Conservation (phyloP, 2,113 vertebrate genomes). For the Neoarius graeffei region DNA sequence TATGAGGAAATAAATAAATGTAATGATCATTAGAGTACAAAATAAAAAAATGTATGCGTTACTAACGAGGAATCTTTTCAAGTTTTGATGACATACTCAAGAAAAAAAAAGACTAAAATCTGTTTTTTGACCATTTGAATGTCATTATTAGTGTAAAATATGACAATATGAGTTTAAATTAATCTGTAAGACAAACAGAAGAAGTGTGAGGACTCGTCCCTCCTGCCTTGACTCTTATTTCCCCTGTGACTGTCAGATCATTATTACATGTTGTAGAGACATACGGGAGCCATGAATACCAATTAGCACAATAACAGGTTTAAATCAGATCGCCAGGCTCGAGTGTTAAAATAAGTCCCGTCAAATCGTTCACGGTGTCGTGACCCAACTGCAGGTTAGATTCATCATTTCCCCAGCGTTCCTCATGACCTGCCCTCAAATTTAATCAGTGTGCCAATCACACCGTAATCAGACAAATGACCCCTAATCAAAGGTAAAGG, state of each 20-base stretch:
- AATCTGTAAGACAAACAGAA: not conserved
- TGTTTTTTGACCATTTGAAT: not conserved
- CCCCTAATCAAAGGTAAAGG: constrained; percentile 23
- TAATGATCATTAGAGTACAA: not conserved
- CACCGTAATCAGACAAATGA: constrained; percentile 37
- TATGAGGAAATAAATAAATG: not conserved
- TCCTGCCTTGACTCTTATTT: constrained; percentile 31
- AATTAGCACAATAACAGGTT: constrained; percentile 70
- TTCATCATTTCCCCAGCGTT: not conserved
- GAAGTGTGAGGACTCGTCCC: constrained; percentile 5
- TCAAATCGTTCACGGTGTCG: not conserved
- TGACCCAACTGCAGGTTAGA: not conserved
- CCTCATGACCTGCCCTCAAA: not conserved
- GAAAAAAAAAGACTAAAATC: not conserved
- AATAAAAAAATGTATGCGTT: not conserved
- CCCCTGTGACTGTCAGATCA: constrained; percentile 52
- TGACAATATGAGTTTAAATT: not conserved
- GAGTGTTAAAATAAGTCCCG: constrained; percentile 7
- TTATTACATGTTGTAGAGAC: constrained; percentile 54
- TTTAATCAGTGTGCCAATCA: constrained; percentile 31
- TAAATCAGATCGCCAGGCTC: constrained; percentile 7
- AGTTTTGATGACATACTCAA: not conserved
- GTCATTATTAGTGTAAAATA: no score
- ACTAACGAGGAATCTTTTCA: not conserved
- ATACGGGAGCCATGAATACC: constrained; percentile 68